A percentile compares a stretch with the other conserved stretches of the same genome.
Evolutionary conservation across 2,797 vertebrate species (phyloP).

Genomic region (Cetoscarus ocellatus): DNA sequence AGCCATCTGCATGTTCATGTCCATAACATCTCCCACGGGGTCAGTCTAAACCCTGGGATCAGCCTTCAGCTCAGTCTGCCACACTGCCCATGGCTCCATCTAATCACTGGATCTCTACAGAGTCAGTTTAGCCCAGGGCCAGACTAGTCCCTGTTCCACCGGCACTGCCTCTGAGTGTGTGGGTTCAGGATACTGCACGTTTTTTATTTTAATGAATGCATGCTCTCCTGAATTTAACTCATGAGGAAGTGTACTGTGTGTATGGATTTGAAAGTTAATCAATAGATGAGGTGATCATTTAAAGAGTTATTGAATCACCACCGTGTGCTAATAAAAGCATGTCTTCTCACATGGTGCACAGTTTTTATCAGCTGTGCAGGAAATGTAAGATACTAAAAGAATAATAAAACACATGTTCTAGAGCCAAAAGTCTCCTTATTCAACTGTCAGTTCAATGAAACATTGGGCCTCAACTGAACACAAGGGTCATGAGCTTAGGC

Average conservation of each 20-base stretch:
- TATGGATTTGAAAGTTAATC: slow-evolving; percentile 20
- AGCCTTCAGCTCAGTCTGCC: slow-evolving; percentile 14
- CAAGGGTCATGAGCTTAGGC: too few relatives aligned
- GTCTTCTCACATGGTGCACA: slow-evolving; percentile 18
- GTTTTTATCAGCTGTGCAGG: not conserved
- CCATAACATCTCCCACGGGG: not conserved
- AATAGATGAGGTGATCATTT: slow-evolving; percentile 19
- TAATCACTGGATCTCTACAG: slow-evolving; percentile 34
- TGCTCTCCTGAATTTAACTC: not conserved
- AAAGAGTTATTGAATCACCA: slow-evolving; percentile 34
- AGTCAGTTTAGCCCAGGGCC: slow-evolving; percentile 10
- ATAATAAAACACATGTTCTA: too few relatives aligned
- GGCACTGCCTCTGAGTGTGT: not conserved
- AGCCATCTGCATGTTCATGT: not conserved
- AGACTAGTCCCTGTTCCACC: not conserved
- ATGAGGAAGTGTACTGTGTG: slow-evolving; percentile 6
- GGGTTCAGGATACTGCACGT: too few relatives aligned
- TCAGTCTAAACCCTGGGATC: slow-evolving; percentile 21
- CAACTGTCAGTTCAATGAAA: too few relatives aligned
- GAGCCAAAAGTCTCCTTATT: too few relatives aligned
- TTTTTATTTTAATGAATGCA: not conserved
- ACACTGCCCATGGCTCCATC: slow-evolving; percentile 17
- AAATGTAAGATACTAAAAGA: not conserved
- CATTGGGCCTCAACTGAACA: too few relatives aligned
- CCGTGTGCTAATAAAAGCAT: slow-evolving; percentile 22